Evolutionary conservation across 2,888 invertebrate genomes (phyloP), one percentile per base, ranked within the genome.

Genomic region (Patella depressa): DNA sequence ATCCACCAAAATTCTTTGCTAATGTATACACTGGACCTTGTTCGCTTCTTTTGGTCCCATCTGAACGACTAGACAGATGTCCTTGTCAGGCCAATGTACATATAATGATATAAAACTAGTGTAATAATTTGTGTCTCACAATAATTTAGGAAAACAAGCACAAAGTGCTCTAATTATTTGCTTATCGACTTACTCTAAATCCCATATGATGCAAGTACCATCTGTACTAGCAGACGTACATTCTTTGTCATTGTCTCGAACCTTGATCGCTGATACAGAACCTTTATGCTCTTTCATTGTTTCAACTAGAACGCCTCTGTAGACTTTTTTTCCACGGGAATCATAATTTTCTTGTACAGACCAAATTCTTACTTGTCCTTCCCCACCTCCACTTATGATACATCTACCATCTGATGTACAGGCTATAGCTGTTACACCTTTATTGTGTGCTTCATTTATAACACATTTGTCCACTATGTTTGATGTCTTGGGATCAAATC

Each of bases 201-300:
- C 96, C 98, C 98, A 98, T 81, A 98, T 95, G 83, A 98, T 96
- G 89, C 96, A 96, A 4, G 97, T 96, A 15, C 98, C 98, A 92
- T 98, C 98, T 0, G 95, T 95, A 71, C 97, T 96, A 0, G 97
- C 95, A 88, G 97, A 97, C 19, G 97, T 95, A 0, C 97, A 96
- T 91, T 96, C 96, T 0, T 94, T 94, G 88, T 96, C 94, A 87
- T 95, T 94, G 79, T 94, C 93, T 53, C 95, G 95, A 78, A 97
- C 94, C 82, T 95, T 94, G 83, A 98, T 94, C 45, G 95, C 95
- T 0, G 97, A 95, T 78, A 98, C 95, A 0, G 96, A 95, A 14
- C 96, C 96, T 89, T 96, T 95, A 93, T 98, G 98, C 88, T 98
- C 98, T 91, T 97, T 97, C 81, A 98, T 87, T 34, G 86, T 87